A percentile compares a stretch with the other conserved stretches of the same genome.
Conservation (phyloP, 2,113 vertebrate species). For the Pangasianodon gigas region DNA sequence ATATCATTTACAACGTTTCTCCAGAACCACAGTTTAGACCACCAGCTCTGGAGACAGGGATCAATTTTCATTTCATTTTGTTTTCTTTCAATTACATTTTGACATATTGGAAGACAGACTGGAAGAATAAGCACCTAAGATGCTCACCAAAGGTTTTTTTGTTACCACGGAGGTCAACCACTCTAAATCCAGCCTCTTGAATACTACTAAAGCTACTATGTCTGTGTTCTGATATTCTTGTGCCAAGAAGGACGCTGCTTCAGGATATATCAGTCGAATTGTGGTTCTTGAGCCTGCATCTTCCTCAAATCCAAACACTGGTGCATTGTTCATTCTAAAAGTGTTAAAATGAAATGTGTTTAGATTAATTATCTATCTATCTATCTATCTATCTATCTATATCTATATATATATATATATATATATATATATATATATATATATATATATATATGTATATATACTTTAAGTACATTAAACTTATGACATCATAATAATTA, state of each 20-base stretch:
- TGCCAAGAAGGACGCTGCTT: slow-evolving; percentile 69
- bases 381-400: no score
- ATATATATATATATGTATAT: no score
- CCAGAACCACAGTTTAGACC: slow-evolving; percentile 83
- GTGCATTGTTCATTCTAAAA: slow-evolving; percentile 76
- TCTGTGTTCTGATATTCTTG: slow-evolving; percentile 69
- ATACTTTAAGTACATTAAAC: neutral
- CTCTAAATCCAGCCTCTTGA: slow-evolving; percentile 76
- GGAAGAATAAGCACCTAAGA: neutral
- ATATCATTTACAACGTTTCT: slow-evolving; percentile 74
- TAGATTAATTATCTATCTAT: neutral
- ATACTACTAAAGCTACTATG: slow-evolving; percentile 72
- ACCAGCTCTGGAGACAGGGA: slow-evolving; percentile 68
- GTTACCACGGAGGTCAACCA: slow-evolving; percentile 76
- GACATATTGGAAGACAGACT: neutral
- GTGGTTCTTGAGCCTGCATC: slow-evolving; percentile 76
- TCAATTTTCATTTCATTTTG: neutral
- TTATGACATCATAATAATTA: neutral
- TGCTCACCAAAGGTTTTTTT: slow-evolving; percentile 72
- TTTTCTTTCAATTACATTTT: slow-evolving; percentile 7
- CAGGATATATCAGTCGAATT: slow-evolving; percentile 76
- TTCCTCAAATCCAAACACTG: slow-evolving; percentile 72
- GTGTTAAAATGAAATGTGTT: neutral
- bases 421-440: no score
- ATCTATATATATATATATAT: no score